Percentiles rank a stretch among this genome's conserved stretches.
Evolutionary conservation across 2,113 vertebrate genomes (phyloP).

Genomic region (Callopanchax toddi): DNA sequence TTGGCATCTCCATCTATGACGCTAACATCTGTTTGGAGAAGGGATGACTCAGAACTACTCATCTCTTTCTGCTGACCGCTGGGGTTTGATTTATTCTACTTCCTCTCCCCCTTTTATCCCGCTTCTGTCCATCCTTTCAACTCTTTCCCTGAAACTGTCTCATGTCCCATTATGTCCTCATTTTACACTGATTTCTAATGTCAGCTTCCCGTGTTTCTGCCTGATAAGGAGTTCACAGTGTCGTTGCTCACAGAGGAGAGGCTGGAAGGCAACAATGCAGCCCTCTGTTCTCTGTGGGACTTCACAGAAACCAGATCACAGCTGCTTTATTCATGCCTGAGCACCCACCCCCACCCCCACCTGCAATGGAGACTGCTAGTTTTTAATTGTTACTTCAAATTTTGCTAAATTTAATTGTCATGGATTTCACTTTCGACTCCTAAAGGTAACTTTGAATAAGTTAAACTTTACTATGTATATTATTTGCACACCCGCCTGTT

Average conservation of each 20-base stretch:
- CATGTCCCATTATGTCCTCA: not conserved
- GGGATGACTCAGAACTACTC: conserved; percentile 66
- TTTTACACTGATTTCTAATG: not conserved
- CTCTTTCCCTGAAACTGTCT: not conserved
- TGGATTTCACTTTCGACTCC: too few relatives aligned
- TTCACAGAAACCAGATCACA: conserved; percentile 37
- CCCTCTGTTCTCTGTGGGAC: conserved; percentile 49
- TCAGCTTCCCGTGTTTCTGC: conserved; percentile 31
- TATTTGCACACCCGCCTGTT: too few relatives aligned
- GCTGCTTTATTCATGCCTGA: conserved; percentile 29
- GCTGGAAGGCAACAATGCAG: conserved; percentile 46
- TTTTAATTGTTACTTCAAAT: too few relatives aligned
- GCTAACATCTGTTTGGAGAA: conserved; percentile 24
- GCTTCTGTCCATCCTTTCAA: conserved; percentile 18
- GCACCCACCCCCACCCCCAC: not conserved
- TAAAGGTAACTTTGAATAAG: too few relatives aligned
- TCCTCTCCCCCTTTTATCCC: not conserved
- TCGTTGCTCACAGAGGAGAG: conserved; percentile 16
- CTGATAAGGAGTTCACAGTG: conserved; percentile 29
- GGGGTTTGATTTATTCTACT: conserved; percentile 32
- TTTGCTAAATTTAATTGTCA: too few relatives aligned
- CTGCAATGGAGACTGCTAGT: too few relatives aligned
- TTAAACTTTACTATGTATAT: too few relatives aligned
- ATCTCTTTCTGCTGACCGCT: conserved; percentile 59
- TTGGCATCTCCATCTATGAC: conserved; percentile 9